These are phyloP conservation scores for Trachelipus rathkii DNA, from an alignment of 1,140 invertebrate genomes.

Conservation along the genomic window DNA sequence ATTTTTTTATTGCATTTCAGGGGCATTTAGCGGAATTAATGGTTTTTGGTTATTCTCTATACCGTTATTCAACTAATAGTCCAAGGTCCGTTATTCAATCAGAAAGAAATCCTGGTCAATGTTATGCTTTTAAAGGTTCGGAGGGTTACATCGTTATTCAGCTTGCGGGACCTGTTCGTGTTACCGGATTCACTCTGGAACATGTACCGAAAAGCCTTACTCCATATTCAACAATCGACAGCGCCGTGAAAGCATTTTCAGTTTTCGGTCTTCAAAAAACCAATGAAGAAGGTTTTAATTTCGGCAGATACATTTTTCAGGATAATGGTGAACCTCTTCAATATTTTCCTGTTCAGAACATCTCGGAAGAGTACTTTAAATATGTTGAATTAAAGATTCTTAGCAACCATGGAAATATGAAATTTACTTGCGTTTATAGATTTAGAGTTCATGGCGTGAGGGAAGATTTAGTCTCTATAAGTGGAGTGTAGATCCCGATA, in stretches of 20 bases:
- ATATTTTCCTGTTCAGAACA: constrained; percentile 69
- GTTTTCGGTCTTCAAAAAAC: constrained; percentile 79
- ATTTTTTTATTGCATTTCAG: constrained; percentile 20
- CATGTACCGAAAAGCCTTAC: constrained; percentile 75
- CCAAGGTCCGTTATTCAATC: constrained; percentile 86
- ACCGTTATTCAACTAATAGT: constrained; percentile 71
- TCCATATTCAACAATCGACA: constrained; percentile 78
- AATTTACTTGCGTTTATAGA: constrained; percentile 94
- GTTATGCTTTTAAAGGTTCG: constrained; percentile 94
- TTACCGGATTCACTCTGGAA: constrained; percentile 85
- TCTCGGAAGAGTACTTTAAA: constrained; percentile 58
- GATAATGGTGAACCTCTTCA: constrained; percentile 81
- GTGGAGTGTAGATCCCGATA: too few species aligned
- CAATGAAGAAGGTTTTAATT: constrained; percentile 71
- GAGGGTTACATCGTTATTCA: constrained; percentile 63
- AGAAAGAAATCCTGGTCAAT: constrained; percentile 84
- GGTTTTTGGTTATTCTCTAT: constrained; percentile 76
- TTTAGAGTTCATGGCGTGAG: constrained; percentile 85
- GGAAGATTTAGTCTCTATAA: not conserved
- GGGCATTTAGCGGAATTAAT: constrained; percentile 65
- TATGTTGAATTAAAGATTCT: constrained; percentile 83
- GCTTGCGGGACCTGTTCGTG: constrained; percentile 67
- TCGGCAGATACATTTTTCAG: constrained; percentile 79
- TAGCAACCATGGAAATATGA: constrained; percentile 89
- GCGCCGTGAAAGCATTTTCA: constrained; percentile 85